Conservation (phyloP, 2,113 vertebrate genomes). For the Pelusios castaneus region DNA sequence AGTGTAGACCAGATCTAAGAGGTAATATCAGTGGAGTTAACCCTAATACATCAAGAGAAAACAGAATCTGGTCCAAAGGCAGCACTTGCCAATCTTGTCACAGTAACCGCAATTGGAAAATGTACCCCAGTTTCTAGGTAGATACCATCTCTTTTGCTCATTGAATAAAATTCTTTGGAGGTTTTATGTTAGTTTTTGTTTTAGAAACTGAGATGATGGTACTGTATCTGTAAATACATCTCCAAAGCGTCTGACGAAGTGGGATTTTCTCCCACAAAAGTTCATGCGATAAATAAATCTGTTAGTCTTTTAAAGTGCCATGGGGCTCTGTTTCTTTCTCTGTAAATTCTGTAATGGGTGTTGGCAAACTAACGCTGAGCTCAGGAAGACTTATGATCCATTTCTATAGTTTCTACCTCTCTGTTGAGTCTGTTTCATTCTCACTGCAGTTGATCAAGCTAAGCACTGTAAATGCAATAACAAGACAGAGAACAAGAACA, state of each 20-base stretch:
- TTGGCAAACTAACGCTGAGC: conserved; percentile 32
- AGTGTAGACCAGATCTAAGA: neutral
- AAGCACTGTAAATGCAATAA: conserved; percentile 58
- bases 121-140: neutral
- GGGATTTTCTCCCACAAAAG: no score
- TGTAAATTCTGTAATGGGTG: no score
- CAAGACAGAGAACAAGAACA: conserved; percentile 14
- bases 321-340: no score
- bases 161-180: neutral
- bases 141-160: neutral
- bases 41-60: neutral
- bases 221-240: neutral
- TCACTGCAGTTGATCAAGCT: conserved; percentile 61
- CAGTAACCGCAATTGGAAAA: neutral
- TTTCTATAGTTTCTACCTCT: neutral
- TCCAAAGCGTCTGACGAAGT: no score
- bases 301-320: no score
- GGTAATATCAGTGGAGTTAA: neutral
- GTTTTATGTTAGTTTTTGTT: neutral
- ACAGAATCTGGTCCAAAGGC: neutral
- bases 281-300: no score
- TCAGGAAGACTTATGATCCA: neutral
- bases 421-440: conserved; percentile 15
- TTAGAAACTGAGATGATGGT: neutral
- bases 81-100: neutral